These are phyloP conservation scores for Myotis myotis DNA, from an alignment of 2,797 vertebrate species.

Conservation along the genomic window DNA sequence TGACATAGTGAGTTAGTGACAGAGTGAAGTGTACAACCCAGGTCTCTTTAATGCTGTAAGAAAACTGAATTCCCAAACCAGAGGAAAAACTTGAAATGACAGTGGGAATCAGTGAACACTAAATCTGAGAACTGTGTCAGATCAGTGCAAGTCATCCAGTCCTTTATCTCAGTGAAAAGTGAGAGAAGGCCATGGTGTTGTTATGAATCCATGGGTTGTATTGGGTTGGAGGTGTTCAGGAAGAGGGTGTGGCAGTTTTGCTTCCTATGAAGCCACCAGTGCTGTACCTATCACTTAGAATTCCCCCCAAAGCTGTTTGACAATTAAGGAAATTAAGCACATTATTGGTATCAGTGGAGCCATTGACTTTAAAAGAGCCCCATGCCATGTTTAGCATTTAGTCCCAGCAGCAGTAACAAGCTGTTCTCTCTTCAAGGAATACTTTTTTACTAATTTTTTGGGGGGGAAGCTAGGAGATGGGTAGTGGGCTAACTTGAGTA, in stretches of 20 bases:
- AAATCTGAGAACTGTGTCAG: neutral
- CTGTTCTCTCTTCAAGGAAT: slow-evolving; percentile 46
- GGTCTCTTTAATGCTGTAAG: neutral
- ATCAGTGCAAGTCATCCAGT: neutral
- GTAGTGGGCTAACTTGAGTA: neutral
- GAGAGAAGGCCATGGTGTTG: neutral
- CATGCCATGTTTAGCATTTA: slow-evolving; percentile 41
- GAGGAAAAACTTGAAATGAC: slow-evolving; percentile 2
- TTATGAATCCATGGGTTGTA: neutral
- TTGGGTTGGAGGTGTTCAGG: neutral
- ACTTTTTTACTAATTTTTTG: slow-evolving; percentile 45
- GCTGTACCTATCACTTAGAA: slow-evolving; percentile 50
- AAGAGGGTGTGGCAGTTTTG: neutral
- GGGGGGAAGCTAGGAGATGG: neutral
- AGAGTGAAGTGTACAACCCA: neutral
- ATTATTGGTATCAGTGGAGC: slow-evolving; percentile 53
- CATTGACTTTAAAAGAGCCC: slow-evolving; percentile 39
- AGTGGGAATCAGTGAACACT: neutral
- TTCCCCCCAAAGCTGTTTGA: slow-evolving; percentile 13
- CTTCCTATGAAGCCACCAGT: neutral
- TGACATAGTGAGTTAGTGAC: neutral
- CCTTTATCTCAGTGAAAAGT: neutral
- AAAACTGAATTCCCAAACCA: slow-evolving; percentile 21
- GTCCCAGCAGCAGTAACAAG: slow-evolving; percentile 27
- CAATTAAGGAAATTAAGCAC: slow-evolving; percentile 45